A percentile compares a stretch with the other conserved stretches of the same genome.
Evolutionary conservation across 92 coral and sea anemone genomes (phyloP).

Genomic region (Parazoanthus atlanticus): DNA sequence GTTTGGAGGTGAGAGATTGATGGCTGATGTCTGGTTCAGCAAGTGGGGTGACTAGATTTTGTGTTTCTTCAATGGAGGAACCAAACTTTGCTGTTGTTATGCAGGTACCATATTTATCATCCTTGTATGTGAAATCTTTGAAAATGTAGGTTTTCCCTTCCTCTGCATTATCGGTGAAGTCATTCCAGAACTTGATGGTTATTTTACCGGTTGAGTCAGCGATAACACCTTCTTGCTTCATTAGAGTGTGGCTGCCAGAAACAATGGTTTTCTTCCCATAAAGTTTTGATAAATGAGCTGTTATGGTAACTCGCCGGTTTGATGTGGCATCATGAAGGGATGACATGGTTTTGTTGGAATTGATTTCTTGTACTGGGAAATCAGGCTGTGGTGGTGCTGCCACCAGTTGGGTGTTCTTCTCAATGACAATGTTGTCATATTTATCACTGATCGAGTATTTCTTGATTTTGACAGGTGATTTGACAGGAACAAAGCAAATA

Average conservation of each 20-base stretch:
- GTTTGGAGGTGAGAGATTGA: too few relatives aligned
- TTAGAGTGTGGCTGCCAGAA: too few relatives aligned
- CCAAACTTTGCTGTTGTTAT: too few relatives aligned
- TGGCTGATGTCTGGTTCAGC: too few relatives aligned
- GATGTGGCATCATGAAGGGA: slow-evolving; percentile 18
- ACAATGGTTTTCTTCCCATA: too few relatives aligned
- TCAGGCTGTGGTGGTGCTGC: slow-evolving; percentile 18
- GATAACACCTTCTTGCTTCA: too few relatives aligned
- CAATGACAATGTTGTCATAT: slow-evolving; percentile 32
- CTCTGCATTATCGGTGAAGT: too few relatives aligned
- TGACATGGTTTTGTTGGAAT: background rate
- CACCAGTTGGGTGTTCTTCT: background rate
- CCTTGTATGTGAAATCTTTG: too few relatives aligned
- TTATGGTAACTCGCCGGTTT: slow-evolving; percentile 17
- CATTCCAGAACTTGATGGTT: too few relatives aligned
- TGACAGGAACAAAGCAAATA: slow-evolving; percentile 1
- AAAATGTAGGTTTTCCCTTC: too few relatives aligned
- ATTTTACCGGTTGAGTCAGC: too few relatives aligned
- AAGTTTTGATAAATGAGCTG: background rate
- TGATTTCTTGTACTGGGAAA: background rate
- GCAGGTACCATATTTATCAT: too few relatives aligned
- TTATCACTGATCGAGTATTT: background rate
- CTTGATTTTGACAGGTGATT: slow-evolving; percentile 28
- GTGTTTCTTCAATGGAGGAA: background rate
- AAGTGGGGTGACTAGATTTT: background rate